These are phyloP conservation scores for Discoglossus pictus DNA, from an alignment of 2,797 vertebrate species.

Conservation along the genomic window DNA sequence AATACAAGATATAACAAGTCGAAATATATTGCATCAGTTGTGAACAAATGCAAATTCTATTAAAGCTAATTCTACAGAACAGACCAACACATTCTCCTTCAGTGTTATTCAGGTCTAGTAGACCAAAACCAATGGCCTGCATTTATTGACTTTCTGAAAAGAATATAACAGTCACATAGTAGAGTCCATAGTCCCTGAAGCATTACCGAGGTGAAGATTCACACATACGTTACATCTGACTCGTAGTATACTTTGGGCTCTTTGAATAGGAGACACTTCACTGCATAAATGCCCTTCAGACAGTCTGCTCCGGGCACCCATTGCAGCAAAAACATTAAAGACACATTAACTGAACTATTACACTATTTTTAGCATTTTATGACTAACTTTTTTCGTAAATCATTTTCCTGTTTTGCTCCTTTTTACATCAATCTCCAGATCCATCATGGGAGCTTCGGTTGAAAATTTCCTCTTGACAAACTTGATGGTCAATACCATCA, in stretches of 20 bases:
- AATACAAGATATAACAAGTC: constrained; percentile 36
- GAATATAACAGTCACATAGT: constrained; percentile 54
- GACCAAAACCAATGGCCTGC: constrained; percentile 4
- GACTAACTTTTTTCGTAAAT: constrained; percentile 31
- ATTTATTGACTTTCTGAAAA: constrained; percentile 39
- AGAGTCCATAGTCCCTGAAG: constrained; percentile 56
- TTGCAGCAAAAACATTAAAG: constrained; percentile 49
- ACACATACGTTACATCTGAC: constrained; percentile 55
- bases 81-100: constrained; percentile 34
- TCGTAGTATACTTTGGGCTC: constrained; percentile 65
- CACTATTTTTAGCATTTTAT: constrained; percentile 57
- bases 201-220: constrained; percentile 24
- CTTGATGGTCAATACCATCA: constrained; percentile 86
- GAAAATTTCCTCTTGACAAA: constrained; percentile 90
- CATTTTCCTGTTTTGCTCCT: constrained; percentile 6
- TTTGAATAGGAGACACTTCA: constrained; percentile 52
- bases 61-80: constrained; percentile 52
- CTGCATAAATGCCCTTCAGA: constrained; percentile 17
- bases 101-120: constrained; percentile 18
- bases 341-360: constrained; percentile 56
- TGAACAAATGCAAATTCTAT: constrained; percentile 35
- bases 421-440: constrained; percentile 79
- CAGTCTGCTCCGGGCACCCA: constrained; percentile 16
- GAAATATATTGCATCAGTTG: constrained; percentile 36
- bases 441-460: constrained; percentile 85